Base-by-base conservation (phyloP, 2,888 invertebrate genomes). In the Tetanocera ferruginea region DNA sequence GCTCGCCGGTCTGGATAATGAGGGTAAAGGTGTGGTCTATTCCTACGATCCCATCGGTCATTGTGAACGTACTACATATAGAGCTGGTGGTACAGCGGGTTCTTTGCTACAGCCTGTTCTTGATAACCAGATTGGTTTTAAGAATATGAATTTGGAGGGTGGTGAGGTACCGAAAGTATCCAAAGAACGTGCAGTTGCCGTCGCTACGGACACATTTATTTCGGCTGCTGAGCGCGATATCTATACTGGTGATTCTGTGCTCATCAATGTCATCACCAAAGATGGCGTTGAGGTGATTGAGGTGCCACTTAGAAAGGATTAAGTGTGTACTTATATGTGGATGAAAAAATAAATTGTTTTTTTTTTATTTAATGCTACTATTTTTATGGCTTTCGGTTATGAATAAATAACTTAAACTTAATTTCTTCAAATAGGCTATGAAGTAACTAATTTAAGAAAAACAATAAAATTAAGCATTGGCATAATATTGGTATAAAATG, bases 191-290 rank as follows among this genome's bases (percentile, higher is more conserved):
- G 98, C 98, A 0, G 89, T 97, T 14, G 92, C 93, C 5, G 91
- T 99, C 49, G 91, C 98, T 60, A 97, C 97, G 86, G 99, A 99
- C 91, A 96, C 97, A 0, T 99, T 99, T 88, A 97, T 97, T 84
- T 97, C 98, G 76, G 99, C 99, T 4, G 97, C 98, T 1, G 99
- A 99, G 89, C 93, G 99, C 87, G 99, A 99, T 89, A 99, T 98
- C 86, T 96, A 97, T 86, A 98, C 98, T 78, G 99, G 99, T 70
- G 99, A 99, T 91, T 94, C 94, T 78, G 94, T 98, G 83, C 91
- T 92, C 79, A 95, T 99, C 82, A 93, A 95, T 84, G 92, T 98
- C 80, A 95, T 98, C 82, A 97, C 97, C 23, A 95, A 95, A 83
- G 95, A 94, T 90, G 98, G 98, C 0, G 92, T 96, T 78, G 91